Percentiles rank a stretch among this genome's conserved stretches.
Conservation (phyloP, 1,140 invertebrate genomes). For the Cepaea nemoralis region DNA sequence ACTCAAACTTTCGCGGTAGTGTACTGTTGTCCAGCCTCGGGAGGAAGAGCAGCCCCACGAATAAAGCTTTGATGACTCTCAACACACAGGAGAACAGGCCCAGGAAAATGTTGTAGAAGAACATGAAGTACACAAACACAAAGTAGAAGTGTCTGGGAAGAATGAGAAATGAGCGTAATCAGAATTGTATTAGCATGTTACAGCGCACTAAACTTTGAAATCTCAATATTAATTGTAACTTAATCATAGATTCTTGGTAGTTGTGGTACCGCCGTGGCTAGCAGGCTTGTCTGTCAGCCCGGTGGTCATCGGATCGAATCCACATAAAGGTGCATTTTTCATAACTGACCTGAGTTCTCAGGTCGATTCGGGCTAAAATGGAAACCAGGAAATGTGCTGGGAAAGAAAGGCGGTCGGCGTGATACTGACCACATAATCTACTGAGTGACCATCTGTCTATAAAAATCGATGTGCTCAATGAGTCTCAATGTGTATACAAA, state of each 20-base stretch:
- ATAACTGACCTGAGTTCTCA: no score
- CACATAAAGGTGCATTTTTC: no score
- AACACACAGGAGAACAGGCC: slow-evolving; percentile 48
- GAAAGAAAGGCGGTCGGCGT: no score
- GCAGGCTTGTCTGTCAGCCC: no score
- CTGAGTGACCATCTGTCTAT: no score
- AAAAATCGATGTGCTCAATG: no score
- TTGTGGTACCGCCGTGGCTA: no score
- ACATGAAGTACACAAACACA: slow-evolving; percentile 46
- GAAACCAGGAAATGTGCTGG: no score
- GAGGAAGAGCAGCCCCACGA: slow-evolving; percentile 47
- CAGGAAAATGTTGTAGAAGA: slow-evolving; percentile 56
- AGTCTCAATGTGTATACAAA: no score
- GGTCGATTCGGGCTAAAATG: no score
- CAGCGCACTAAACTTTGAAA: neutral
- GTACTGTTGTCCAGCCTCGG: slow-evolving; percentile 48
- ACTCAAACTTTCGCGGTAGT: slow-evolving; percentile 45
- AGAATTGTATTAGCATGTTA: neutral
- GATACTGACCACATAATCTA: no score
- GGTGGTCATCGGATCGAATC: no score
- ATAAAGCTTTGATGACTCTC: slow-evolving; percentile 47
- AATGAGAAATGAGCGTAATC: neutral
- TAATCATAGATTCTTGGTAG: neutral
- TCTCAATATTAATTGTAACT: neutral
- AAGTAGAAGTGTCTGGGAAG: slow-evolving; percentile 48